Base-by-base conservation (phyloP, 1,140 invertebrate genomes). In the Aphaenogaster rudis region DNA sequence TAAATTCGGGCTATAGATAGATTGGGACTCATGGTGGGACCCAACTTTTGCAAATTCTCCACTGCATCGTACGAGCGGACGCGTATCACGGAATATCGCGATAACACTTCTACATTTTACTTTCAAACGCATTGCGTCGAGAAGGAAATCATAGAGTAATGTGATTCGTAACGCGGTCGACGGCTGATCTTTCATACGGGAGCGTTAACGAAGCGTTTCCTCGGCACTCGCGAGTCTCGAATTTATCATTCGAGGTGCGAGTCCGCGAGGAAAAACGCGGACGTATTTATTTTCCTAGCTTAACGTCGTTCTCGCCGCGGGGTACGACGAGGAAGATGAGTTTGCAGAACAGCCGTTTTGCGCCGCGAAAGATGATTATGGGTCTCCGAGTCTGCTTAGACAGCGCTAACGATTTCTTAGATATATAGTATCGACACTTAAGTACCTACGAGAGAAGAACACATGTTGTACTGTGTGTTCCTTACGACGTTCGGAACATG, bases 401-500 rank as follows among this genome's bases (percentile, higher is more conserved):
- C 63, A 72, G 67, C 67, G 17, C 69, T 61, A 84, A 84, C 54
- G 69, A 84, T 84, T 84, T 84, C 54, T 63, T 84, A 84, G 74
- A 82, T 76, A 78, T 76, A 28, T 90, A 90, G 57, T 72, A 86
- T 86, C 79, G 82, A 90, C 88, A 82, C 88, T 69, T 63, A 69
- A 89, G 85, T 90, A 90, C 71, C 84, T 89, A 89, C 57, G 74
- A 72, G 28, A 28, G 28, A 28, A 28, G 57, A 69, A 88, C 52
- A 69, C 64, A 59, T 57, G 66, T 67, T 82, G 59, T 81, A 90
- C 57, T 33, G 21, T 76, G 48, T 79, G 59, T 82, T 74, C 72
- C 76, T 87, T 91, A 93, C 90, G 54, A 87, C 63, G 85, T 87
- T 82, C 59, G 88, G 90, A 88, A 67, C 33, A 54, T 81, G 64